Conservation (phyloP, 2,797 vertebrate species). For the Helicolenus hilgendorfi region DNA sequence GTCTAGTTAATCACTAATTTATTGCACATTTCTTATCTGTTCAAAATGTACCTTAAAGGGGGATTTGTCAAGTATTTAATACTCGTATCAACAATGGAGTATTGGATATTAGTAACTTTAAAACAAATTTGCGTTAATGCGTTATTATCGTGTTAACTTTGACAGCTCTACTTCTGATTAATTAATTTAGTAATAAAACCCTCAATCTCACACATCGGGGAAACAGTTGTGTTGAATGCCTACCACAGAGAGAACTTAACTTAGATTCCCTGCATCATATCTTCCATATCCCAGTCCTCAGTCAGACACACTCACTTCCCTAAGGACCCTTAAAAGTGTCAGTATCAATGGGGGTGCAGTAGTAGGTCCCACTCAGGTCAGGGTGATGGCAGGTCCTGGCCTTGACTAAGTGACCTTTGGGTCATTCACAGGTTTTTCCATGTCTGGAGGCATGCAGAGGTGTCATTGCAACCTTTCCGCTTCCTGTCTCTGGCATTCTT, state of each 20-base stretch:
- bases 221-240: not conserved
- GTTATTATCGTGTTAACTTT: too few species aligned
- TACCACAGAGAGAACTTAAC: not conserved
- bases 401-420: slow-evolving; percentile 60
- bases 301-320: not conserved
- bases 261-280: not conserved
- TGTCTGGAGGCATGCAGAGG: slow-evolving; percentile 73
- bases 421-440: slow-evolving; percentile 66
- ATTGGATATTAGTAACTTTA: too few species aligned
- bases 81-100: too few species aligned
- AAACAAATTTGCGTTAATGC: too few species aligned
- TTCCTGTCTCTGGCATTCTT: slow-evolving; percentile 86
- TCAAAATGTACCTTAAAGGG: too few species aligned
- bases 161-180: not conserved
- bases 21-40: too few species aligned
- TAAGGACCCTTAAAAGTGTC: not conserved
- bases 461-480: slow-evolving; percentile 73
- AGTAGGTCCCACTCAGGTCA: slow-evolving; percentile 45
- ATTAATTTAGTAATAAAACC: not conserved
- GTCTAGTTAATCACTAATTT: too few species aligned
- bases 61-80: too few species aligned
- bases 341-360: slow-evolving; percentile 11
- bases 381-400: slow-evolving; percentile 44
- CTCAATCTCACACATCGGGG: not conserved
- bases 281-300: not conserved